A percentile compares a stretch with the other conserved stretches of the same genome.
Conservation (phyloP, 2,113 vertebrate species). For the Cyprinodon variegatus region DNA sequence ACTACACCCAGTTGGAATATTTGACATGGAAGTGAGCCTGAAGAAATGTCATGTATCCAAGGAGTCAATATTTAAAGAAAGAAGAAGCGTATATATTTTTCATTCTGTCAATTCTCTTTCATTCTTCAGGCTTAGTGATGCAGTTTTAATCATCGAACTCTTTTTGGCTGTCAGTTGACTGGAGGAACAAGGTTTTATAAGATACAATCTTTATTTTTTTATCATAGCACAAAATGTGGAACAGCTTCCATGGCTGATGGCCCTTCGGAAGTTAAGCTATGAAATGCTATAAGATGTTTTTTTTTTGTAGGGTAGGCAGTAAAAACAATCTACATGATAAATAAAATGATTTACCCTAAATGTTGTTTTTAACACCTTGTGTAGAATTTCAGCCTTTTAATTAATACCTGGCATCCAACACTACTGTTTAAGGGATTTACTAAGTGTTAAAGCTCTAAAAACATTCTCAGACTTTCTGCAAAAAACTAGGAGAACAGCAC, state of each 20-base stretch:
- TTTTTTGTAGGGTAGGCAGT: neutral
- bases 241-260: neutral
- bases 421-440: neutral
- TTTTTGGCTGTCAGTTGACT: constrained; percentile 23
- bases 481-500: neutral
- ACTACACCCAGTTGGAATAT: constrained; percentile 36
- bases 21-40: constrained; percentile 13
- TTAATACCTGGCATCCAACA: neutral
- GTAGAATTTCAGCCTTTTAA: neutral
- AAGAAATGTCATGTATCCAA: constrained; percentile 41
- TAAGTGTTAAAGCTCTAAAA: neutral
- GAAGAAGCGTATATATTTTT: constrained; percentile 34
- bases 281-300: neutral
- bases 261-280: neutral
- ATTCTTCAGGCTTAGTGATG: constrained; percentile 24
- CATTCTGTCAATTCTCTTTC: constrained; percentile 31
- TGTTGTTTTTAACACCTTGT: neutral
- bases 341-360: neutral
- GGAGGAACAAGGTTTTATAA: neutral
- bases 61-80: constrained; percentile 55
- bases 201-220: neutral
- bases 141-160: constrained; percentile 30
- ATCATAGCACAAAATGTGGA: neutral
- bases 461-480: neutral
- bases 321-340: neutral